These are phyloP conservation scores for Dasypogon diadema DNA, from an alignment of 2,888 invertebrate genomes.

Conservation along the genomic window DNA sequence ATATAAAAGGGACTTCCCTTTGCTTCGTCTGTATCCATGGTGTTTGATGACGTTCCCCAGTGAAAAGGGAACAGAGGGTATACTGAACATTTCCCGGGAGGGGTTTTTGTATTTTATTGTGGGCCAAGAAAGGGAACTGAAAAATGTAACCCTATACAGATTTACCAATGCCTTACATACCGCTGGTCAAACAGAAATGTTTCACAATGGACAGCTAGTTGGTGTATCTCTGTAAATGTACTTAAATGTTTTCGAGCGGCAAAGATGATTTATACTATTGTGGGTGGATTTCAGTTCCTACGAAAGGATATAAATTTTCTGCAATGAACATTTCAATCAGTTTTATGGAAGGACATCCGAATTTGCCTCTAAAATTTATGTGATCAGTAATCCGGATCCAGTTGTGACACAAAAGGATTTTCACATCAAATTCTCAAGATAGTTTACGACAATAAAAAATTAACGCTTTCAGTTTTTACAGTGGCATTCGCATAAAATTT, in stretches of 20 bases:
- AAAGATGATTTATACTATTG: conserved; percentile 16
- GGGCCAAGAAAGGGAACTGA: conserved; percentile 19
- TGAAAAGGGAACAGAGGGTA: too few species aligned
- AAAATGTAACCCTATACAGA: conserved; percentile 17
- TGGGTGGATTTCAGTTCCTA: neutral
- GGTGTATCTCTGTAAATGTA: too few species aligned
- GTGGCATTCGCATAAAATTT: neutral
- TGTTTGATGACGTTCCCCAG: too few species aligned
- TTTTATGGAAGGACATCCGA: conserved; percentile 34
- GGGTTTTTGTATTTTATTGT: conserved; percentile 25
- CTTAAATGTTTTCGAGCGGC: conserved; percentile 18
- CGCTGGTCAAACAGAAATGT: conserved; percentile 18
- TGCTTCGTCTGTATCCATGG: neutral
- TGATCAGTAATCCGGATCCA: conserved; percentile 21
- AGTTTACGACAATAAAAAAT: conserved; percentile 6
- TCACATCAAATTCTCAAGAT: conserved; percentile 9
- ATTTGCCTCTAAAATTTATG: conserved; percentile 30
- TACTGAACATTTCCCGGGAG: neutral
- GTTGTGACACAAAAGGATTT: neutral
- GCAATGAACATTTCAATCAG: conserved; percentile 40
- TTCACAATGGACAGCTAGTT: neutral
- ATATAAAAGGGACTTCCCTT: conserved; percentile 6
- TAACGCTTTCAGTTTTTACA: conserved; percentile 25
- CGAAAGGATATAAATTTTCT: conserved; percentile 24
- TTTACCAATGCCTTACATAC: conserved; percentile 4